Percentiles rank a stretch among this genome's conserved stretches.
Evolutionary conservation across 2,888 invertebrate species (phyloP).

Genomic region (Euzophera pinguis): DNA sequence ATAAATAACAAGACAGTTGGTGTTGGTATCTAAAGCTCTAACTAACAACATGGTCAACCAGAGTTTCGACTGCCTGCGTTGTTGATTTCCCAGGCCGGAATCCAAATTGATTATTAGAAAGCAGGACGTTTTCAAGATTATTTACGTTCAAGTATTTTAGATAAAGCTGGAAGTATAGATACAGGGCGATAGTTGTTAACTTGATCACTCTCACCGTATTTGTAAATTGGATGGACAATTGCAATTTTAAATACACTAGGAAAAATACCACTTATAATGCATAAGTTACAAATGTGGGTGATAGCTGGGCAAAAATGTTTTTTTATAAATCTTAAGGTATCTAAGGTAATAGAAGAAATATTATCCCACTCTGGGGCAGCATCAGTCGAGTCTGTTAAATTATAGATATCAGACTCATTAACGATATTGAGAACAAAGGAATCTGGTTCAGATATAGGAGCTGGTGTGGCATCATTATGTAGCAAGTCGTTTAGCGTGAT

Average conservation of each 20-base stretch:
- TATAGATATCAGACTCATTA: neutral
- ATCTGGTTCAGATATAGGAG: neutral
- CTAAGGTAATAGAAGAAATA: conserved; percentile 8
- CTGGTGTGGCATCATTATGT: neutral
- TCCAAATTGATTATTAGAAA: conserved; percentile 13
- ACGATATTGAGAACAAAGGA: neutral
- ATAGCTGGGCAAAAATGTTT: conserved; percentile 1
- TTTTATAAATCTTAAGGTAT: neutral
- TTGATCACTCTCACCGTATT: conserved; percentile 5
- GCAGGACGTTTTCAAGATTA: too few species aligned
- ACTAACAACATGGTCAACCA: conserved; percentile 1
- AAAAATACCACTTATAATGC: conserved; percentile 2
- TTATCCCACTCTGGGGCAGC: conserved; percentile 14
- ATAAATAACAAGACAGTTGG: conserved; percentile 12
- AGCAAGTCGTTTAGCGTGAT: too few species aligned
- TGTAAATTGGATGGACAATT: conserved; percentile 9
- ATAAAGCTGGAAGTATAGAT: conserved; percentile 2
- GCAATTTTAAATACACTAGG: conserved; percentile 10
- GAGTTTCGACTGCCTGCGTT: conserved; percentile 6
- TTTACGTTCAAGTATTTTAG: conserved; percentile 13
- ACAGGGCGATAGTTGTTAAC: conserved; percentile 16
- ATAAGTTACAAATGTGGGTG: conserved; percentile 12
- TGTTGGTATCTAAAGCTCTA: neutral
- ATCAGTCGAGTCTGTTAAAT: neutral
- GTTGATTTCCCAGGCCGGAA: conserved; percentile 14